These are phyloP conservation scores for Parazoanthus darwini DNA, from an alignment of 92 coral and sea anemone species.

Conservation along the genomic window DNA sequence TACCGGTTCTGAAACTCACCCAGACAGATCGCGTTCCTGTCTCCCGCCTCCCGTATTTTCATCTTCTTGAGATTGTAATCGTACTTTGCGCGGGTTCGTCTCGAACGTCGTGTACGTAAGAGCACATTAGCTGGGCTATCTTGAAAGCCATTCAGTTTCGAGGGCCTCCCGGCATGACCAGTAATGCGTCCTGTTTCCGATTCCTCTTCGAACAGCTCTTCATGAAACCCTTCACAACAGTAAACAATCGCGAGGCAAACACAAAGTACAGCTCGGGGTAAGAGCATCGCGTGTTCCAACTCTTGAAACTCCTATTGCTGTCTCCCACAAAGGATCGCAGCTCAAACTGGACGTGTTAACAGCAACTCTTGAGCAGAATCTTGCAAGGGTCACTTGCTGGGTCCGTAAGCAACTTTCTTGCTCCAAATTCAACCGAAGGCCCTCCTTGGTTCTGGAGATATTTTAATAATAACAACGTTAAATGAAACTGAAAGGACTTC, in stretches of 20 bases:
- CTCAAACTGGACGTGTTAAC: slow-evolving; percentile 39
- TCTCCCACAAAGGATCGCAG: slow-evolving; percentile 13
- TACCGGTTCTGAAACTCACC: slow-evolving; percentile 62
- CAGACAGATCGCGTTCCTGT: slow-evolving; percentile 80
- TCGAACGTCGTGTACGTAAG: slow-evolving; percentile 64
- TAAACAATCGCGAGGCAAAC: slow-evolving; percentile 62
- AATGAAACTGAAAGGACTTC: slow-evolving; percentile 14
- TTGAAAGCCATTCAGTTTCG: slow-evolving; percentile 75
- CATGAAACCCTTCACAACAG: slow-evolving; percentile 61
- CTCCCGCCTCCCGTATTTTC: slow-evolving; percentile 69
- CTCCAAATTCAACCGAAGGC: slow-evolving; percentile 45
- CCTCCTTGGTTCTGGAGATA: slow-evolving; percentile 65
- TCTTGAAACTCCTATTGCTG: background rate
- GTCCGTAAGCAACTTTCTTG: slow-evolving; percentile 13
- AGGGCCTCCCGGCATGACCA: slow-evolving; percentile 61
- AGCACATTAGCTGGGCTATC: slow-evolving; percentile 65
- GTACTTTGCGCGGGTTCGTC: slow-evolving; percentile 75
- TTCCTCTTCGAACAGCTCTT: slow-evolving; percentile 47
- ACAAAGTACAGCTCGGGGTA: slow-evolving; percentile 48
- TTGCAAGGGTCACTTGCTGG: slow-evolving; percentile 21
- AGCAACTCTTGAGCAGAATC: slow-evolving; percentile 17
- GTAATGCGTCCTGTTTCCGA: slow-evolving; percentile 42
- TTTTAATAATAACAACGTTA: slow-evolving; percentile 59
- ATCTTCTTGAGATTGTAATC: slow-evolving; percentile 70
- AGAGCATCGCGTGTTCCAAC: slow-evolving; percentile 52